Conservation (phyloP, 2,113 vertebrate species). For the Onychostoma macrolepis region DNA sequence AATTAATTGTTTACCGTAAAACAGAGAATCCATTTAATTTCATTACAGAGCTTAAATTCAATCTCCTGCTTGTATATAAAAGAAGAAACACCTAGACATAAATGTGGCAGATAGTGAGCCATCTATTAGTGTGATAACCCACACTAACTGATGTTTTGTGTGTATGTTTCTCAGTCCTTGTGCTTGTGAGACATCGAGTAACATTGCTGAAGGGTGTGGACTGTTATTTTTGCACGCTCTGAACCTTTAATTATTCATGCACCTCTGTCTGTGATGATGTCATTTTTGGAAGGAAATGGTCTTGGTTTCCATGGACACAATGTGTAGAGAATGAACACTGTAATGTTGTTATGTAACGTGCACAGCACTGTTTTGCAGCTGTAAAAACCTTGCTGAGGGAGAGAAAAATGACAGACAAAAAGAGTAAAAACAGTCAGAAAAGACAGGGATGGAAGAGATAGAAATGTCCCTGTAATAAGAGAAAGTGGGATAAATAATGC, state of each 20-base stretch:
- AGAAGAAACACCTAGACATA: not conserved
- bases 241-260: conserved; percentile 12
- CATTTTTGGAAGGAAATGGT: conserved; percentile 31
- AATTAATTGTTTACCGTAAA: not conserved
- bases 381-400: not conserved
- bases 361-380: not conserved
- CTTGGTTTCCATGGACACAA: conserved; percentile 36
- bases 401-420: not conserved
- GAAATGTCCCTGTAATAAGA: not conserved
- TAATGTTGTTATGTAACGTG: conserved; percentile 17
- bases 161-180: conserved; percentile 1
- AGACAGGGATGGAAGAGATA: not conserved
- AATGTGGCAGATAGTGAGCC: not conserved
- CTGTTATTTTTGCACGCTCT: conserved; percentile 42
- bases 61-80: not conserved
- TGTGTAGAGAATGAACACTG: conserved; percentile 16
- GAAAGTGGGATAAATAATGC: not conserved
- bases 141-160: not conserved
- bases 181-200: conserved; percentile 27
- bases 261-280: not conserved
- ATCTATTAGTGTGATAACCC: not conserved
- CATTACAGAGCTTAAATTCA: not conserved
- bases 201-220: conserved; percentile 45
- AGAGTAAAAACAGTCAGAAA: not conserved
- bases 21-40: not conserved